Conservation (phyloP, 2,888 invertebrate genomes). For the Trachelus iudaicus region DNA sequence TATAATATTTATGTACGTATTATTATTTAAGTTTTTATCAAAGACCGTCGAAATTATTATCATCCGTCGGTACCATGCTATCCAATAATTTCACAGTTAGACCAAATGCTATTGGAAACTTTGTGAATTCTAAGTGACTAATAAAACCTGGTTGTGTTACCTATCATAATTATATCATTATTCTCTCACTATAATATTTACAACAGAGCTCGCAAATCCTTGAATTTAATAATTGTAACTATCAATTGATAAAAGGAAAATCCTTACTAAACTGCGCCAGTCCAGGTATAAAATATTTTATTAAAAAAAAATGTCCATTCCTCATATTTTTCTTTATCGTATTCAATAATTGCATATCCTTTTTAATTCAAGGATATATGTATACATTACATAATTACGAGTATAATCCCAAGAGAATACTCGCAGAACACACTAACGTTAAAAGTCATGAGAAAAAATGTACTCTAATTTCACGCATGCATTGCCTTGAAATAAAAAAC, state of each 20-base stretch:
- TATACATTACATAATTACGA: too few relatives aligned
- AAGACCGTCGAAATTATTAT: slow-evolving; percentile 28
- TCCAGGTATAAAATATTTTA: not conserved
- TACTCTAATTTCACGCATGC: too few relatives aligned
- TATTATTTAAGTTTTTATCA: slow-evolving; percentile 43
- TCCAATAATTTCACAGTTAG: not conserved
- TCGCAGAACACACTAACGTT: too few relatives aligned
- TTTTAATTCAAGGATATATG: too few relatives aligned
- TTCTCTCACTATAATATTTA: too few relatives aligned
- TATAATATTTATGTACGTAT: slow-evolving; percentile 57
- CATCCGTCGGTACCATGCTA: not conserved
- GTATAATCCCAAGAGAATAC: too few relatives aligned
- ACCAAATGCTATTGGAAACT: not conserved
- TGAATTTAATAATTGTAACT: not conserved
- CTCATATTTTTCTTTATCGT: too few relatives aligned
- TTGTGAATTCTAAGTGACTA: not conserved
- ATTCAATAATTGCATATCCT: too few relatives aligned
- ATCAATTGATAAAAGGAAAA: not conserved
- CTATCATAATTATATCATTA: not conserved
- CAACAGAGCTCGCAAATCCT: not conserved
- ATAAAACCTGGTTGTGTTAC: not conserved
- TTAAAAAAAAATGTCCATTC: too few relatives aligned
- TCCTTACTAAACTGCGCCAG: not conserved
- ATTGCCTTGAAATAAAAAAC: too few relatives aligned
- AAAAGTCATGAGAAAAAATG: too few relatives aligned